Conservation (phyloP, 1,140 invertebrate species). For the Vollenhovia emeryi region DNA sequence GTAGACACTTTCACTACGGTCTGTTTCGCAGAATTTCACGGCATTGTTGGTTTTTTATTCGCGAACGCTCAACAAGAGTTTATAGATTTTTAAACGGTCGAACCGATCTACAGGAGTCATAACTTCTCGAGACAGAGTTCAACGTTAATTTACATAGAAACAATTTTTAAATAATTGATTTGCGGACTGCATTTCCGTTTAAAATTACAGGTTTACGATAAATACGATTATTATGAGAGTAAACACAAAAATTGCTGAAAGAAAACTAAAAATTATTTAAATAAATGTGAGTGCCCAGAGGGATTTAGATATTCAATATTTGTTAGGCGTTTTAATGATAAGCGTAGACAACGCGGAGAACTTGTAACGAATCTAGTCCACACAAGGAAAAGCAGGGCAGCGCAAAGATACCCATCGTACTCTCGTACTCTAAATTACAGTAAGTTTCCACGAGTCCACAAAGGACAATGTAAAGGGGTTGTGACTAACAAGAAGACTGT, state of each 20-base stretch:
- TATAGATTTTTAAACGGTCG: not conserved
- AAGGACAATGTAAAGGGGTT: not conserved
- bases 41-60: not conserved
- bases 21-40: not conserved
- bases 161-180: not conserved
- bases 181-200: not conserved
- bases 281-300: not conserved
- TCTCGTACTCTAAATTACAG: not conserved
- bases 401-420: not conserved
- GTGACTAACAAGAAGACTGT: not conserved
- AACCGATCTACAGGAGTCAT: not conserved
- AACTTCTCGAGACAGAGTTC: not conserved
- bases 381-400: slow-evolving; percentile 54
- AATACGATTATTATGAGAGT: no score
- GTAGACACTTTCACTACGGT: not conserved
- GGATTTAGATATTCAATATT: not conserved
- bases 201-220: not conserved
- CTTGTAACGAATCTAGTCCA: slow-evolving; percentile 71
- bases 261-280: not conserved
- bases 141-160: not conserved
- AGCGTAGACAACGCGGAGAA: not conserved
- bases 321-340: not conserved
- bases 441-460: not conserved
- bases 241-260: no score
- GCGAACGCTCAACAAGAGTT: not conserved